Conservation (phyloP, 2,113 vertebrate species). For the Acrocephalus arundinaceus region DNA sequence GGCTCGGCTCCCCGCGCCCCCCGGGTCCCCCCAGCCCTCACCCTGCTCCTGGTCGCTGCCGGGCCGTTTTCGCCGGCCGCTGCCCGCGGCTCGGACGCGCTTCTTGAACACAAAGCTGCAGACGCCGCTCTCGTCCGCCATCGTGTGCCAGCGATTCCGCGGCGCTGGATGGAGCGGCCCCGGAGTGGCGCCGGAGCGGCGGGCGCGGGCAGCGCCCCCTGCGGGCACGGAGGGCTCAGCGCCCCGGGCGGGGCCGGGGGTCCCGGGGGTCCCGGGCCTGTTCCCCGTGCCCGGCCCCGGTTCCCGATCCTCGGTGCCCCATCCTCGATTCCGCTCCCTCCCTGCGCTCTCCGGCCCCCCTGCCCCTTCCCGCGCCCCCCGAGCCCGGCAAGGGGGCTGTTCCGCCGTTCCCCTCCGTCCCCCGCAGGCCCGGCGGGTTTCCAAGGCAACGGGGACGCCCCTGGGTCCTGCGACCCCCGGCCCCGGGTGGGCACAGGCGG, state of each 20-base stretch:
- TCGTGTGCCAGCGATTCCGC: neutral
- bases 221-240: neutral
- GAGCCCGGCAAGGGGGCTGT: neutral
- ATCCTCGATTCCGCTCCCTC: neutral
- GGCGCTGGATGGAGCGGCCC: rapidly evolving
- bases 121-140: slow-evolving; percentile 67
- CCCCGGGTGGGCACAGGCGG: neutral
- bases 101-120: slow-evolving; percentile 87
- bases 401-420: neutral
- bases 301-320: neutral
- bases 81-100: slow-evolving; percentile 71
- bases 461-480: neutral
- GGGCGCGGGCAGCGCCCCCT: neutral
- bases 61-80: slow-evolving; percentile 71
- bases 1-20: neutral
- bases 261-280: neutral
- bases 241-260: too few species aligned
- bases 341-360: neutral
- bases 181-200: too few species aligned
- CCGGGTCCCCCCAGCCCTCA: neutral
- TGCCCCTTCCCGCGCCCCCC: neutral
- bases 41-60: slow-evolving; percentile 27
- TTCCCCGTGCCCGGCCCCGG: neutral
- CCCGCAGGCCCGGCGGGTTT: neutral
- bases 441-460: neutral